Conservation (phyloP, 2,113 vertebrate genomes). For the Hassar affinis region DNA sequence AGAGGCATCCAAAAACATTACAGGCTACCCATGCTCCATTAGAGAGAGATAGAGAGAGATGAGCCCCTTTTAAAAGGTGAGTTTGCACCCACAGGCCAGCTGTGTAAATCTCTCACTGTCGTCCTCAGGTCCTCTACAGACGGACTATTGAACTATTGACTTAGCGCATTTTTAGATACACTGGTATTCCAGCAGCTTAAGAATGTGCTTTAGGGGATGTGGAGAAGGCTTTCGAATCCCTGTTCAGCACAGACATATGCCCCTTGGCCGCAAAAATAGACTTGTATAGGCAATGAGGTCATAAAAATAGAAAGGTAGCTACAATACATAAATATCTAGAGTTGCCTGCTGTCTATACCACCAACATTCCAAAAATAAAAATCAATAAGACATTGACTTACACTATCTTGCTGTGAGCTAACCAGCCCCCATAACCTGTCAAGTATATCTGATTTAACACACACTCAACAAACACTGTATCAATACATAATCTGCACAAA, state of each 20-base stretch:
- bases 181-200: constrained; percentile 55
- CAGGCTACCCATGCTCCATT: constrained; percentile 12
- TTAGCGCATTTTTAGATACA: constrained; percentile 58
- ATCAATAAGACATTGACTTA: constrained; percentile 43
- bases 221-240: constrained; percentile 29
- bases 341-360: not conserved
- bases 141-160: constrained; percentile 54
- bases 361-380: not conserved
- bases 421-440: constrained; percentile 37
- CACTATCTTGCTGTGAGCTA: not conserved
- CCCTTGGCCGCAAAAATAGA: constrained; percentile 27
- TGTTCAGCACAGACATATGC: constrained; percentile 25
- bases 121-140: constrained; percentile 29
- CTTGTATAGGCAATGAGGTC: constrained; percentile 17
- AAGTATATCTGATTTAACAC: constrained; percentile 24
- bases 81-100: constrained; percentile 49
- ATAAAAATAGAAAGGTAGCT: constrained; percentile 22
- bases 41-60: constrained; percentile 31
- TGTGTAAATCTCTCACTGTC: constrained; percentile 60
- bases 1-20: not conserved
- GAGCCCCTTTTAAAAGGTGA: constrained; percentile 41
- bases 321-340: constrained; percentile 6
- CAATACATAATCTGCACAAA: constrained; percentile 31
- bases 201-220: constrained; percentile 42
- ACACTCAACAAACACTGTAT: constrained; percentile 31